Percentiles rank a stretch among this genome's conserved stretches.
Evolutionary conservation across 2,113 vertebrate species (phyloP).

Genomic region (Pristiophorus japonicus): DNA sequence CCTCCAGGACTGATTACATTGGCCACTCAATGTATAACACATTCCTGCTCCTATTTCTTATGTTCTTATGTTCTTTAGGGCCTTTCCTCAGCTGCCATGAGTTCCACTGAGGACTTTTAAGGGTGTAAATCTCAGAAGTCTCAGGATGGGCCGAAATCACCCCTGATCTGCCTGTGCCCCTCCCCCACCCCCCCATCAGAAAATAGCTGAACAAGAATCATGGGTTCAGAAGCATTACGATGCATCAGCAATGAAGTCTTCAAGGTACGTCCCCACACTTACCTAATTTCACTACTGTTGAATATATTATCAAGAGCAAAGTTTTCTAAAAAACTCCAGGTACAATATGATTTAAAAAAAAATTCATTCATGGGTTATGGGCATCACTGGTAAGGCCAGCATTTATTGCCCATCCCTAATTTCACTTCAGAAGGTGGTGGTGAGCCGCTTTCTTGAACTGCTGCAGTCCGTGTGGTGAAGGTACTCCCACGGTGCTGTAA

Average conservation of each 20-base stretch:
- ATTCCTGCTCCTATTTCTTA: no score
- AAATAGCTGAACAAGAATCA: neutral
- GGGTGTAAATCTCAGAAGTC: neutral
- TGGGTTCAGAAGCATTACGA: neutral
- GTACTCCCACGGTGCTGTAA: no score
- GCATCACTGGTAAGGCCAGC: no score
- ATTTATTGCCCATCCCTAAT: no score
- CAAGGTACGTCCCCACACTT: neutral
- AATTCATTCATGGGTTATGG: no score
- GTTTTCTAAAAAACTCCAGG: neutral
- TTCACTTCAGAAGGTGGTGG: no score
- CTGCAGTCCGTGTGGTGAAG: no score
- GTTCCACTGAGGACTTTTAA: neutral
- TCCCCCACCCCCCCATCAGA: neutral
- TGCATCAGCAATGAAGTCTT: neutral
- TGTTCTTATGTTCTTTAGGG: no score
- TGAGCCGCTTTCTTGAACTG: no score
- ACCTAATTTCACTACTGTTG: neutral
- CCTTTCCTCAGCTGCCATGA: neutral
- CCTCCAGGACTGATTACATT: neutral
- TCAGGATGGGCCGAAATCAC: neutral
- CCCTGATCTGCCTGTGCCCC: neutral
- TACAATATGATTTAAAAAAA: no score
- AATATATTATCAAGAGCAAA: no score
- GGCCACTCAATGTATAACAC: no score